Percentiles rank a stretch among this genome's conserved stretches.
Conservation (phyloP, 2,888 invertebrate genomes). For the Trachelus troglodyta region DNA sequence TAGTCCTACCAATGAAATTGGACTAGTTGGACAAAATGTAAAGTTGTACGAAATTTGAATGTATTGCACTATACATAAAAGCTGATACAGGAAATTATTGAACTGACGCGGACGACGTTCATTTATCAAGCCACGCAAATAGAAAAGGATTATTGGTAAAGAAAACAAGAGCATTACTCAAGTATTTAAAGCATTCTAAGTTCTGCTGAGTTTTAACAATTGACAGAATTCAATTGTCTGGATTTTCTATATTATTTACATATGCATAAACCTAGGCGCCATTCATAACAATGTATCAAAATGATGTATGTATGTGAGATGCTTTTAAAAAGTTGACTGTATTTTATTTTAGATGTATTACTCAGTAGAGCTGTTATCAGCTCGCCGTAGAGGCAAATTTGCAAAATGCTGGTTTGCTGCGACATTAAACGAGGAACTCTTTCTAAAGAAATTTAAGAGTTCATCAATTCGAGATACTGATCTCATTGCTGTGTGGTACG, state of each 20-base stretch:
- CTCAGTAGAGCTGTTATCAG: constrained; percentile 28
- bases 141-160: background rate
- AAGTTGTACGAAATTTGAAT: background rate
- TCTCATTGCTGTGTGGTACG: constrained; percentile 30
- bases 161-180: background rate
- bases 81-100: background rate
- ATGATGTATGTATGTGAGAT: background rate
- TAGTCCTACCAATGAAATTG: too few relatives aligned
- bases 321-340: background rate
- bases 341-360: constrained; percentile 34
- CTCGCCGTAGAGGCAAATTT: constrained; percentile 27
- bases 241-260: background rate
- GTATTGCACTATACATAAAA: background rate
- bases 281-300: background rate
- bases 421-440: constrained; percentile 28
- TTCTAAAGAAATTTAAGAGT: constrained; percentile 22
- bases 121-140: background rate
- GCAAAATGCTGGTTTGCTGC: constrained; percentile 42
- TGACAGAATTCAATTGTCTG: background rate
- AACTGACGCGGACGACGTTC: background rate
- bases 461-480: constrained; percentile 21
- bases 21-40: background rate
- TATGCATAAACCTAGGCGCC: background rate
- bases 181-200: background rate
- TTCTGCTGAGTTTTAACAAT: background rate